Percentiles rank a stretch among this genome's conserved stretches.
Evolutionary conservation across 2,113 vertebrate species (phyloP).

Genomic region (Phyllostomus hastatus): DNA sequence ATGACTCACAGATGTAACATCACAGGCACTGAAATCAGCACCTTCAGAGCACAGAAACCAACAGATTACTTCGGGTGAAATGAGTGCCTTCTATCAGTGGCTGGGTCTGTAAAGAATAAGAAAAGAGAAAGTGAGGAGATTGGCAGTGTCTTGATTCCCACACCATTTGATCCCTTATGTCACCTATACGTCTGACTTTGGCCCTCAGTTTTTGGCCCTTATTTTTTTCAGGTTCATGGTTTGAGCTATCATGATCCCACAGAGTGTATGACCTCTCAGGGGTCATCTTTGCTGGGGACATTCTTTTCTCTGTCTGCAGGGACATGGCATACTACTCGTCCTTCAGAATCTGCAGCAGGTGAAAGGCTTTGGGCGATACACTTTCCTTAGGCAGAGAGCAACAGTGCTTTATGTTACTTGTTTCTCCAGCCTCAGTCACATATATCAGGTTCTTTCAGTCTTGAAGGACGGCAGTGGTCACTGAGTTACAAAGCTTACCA

Average conservation of each 20-base stretch:
- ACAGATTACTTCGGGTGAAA: not conserved
- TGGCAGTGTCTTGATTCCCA: not conserved
- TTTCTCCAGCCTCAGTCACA: not conserved
- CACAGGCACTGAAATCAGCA: not conserved
- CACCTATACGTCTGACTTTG: not conserved
- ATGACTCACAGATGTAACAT: not conserved
- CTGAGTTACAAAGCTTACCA: not conserved
- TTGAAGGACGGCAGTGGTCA: not conserved
- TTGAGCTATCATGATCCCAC: not conserved
- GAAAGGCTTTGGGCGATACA: not conserved
- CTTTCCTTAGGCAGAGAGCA: slow-evolving; percentile 19
- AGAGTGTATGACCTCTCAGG: not conserved
- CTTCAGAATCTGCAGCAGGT: not conserved
- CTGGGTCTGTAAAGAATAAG: not conserved
- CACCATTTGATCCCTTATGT: not conserved
- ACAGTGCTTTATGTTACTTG: not conserved
- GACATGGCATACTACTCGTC: not conserved
- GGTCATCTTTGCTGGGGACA: not conserved
- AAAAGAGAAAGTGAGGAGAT: not conserved
- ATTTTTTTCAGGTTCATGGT: not conserved
- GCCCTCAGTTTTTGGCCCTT: not conserved
- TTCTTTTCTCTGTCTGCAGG: not conserved
- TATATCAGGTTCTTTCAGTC: not conserved
- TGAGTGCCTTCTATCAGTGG: not conserved
- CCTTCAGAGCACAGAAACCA: not conserved